Base-by-base conservation (phyloP, 2,113 vertebrate genomes). In the Hypocryptadius cinnamomeus region DNA sequence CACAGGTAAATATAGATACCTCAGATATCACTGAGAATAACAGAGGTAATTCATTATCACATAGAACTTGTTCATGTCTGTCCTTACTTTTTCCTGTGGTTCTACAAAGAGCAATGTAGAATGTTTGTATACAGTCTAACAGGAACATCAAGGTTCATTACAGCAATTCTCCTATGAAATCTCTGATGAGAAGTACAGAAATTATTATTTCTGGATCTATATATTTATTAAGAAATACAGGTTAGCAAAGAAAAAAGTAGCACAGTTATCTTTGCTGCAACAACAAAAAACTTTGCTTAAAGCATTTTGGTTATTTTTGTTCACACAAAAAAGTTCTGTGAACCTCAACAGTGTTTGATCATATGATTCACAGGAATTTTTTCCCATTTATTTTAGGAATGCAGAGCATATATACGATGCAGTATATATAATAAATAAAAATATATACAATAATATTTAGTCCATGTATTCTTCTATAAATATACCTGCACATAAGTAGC, bases 181-280 rank as follows among this genome's bases (percentile, higher is more conserved):
- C 23, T 76, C 54, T 59, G 10, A 77, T 47, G 16, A 53, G 57
- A 86, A 90, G 5, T 35, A 68, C 13, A 45, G 71, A 86, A 79
- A 71, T 15, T 1, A 13, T 27, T 6, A 42, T 22, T 8, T 76
- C 53, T 72, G 42, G 22, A 61, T 60, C 53, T 68, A 13, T 33
- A 4, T 9, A 39, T 9, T 3, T 30, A 33, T 5, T 56, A 51
- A 66, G 57, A 93, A 89, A 89, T 30, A 59, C 3, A 63, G 39
- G 28, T 74, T 8, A 68, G 39, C 20, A 80, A 89, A 91, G 8
- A 59, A 63, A 3, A 25, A 30, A 85, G 5, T 11, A 60, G 21
- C 0, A 0, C 7, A 13, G 1, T 59, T 70, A n/a, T 47, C 33
- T 69, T 39, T 53, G 23, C 30, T 40, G 30, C 56, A 72, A 20